phyloP scores from a whole-genome alignment of 2,113 vertebrate genomes.

The Clarias batrachus region DNA sequence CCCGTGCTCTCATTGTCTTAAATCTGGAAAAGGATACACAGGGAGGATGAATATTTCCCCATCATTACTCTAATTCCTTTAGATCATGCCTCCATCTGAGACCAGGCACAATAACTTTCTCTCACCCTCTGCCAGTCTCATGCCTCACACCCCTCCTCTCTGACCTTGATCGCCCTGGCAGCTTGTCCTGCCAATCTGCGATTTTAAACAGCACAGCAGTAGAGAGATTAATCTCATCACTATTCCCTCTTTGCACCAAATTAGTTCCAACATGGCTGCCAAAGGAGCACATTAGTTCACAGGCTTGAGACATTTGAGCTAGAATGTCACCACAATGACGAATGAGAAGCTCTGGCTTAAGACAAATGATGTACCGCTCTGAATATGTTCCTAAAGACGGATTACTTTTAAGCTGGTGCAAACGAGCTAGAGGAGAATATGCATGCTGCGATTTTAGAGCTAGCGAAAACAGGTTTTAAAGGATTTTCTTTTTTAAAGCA shows the following conservation, averaged over 20 bases:
- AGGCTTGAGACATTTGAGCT: background rate
- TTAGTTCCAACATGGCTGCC: conserved; percentile 47
- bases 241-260: conserved; percentile 39
- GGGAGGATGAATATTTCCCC: background rate
- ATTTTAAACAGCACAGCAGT: conserved; percentile 39
- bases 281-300: conserved; percentile 37
- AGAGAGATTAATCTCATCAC: conserved; percentile 40
- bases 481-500: too few relatives aligned
- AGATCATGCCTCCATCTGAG: conserved; percentile 29
- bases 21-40: background rate
- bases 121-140: conserved; percentile 54
- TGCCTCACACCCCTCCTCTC: conserved; percentile 18
- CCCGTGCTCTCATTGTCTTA: background rate
- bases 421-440: background rate
- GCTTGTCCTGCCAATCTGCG: conserved; percentile 31
- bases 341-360: background rate
- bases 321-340: conserved; percentile 18
- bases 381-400: background rate
- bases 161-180: conserved; percentile 27
- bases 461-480: too few relatives aligned
- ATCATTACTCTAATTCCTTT: conserved; percentile 9
- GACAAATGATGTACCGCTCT: background rate
- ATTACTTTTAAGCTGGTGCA: background rate
- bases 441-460: background rate
- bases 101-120: conserved; percentile 43